Percentiles rank a stretch among this genome's conserved stretches.
Evolutionary conservation across 2,888 invertebrate species (phyloP).

Genomic region (Yponomeuta cagnagella): DNA sequence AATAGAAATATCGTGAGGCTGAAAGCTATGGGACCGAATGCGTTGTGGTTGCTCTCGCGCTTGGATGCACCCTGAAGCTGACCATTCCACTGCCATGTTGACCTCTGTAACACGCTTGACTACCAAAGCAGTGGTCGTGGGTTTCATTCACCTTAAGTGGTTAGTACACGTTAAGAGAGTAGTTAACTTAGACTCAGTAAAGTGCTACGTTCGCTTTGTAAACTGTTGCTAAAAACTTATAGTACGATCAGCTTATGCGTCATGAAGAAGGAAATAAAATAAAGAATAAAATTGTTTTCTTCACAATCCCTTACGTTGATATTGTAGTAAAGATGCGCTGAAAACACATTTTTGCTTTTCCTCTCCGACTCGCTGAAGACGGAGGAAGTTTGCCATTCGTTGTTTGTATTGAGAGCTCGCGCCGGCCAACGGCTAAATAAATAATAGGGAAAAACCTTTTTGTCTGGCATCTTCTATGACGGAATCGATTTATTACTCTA

Average conservation of each 20-base stretch:
- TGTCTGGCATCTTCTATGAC: neutral
- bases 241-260: too few species aligned
- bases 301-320: too few species aligned
- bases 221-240: too few species aligned
- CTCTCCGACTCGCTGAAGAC: neutral
- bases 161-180: too few species aligned
- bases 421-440: neutral
- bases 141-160: too few species aligned
- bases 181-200: too few species aligned
- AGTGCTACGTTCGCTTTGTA: too few species aligned
- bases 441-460: neutral
- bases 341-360: conserved; percentile 15
- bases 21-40: neutral
- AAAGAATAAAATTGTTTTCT: too few species aligned
- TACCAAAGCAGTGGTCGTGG: too few species aligned
- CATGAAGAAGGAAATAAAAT: too few species aligned
- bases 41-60: neutral
- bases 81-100: neutral
- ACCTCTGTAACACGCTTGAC: too few species aligned
- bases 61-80: neutral
- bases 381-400: neutral
- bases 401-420: neutral
- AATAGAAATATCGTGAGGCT: neutral
- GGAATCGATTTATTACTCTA: too few species aligned
- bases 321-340: neutral